Conservation (phyloP, 2,797 vertebrate species). For the Microhierax caerulescens region DNA sequence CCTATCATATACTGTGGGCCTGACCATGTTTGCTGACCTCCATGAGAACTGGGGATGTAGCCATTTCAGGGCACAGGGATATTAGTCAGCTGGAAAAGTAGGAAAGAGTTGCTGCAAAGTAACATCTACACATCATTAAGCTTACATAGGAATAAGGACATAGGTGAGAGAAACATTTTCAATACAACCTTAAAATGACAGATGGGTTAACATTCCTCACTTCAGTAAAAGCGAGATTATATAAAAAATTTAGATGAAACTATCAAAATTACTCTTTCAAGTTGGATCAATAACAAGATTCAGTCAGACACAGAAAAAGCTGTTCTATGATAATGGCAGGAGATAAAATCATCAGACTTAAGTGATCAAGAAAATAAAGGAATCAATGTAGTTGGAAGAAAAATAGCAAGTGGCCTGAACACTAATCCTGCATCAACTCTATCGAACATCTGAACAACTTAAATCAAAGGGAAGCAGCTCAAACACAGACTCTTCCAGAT, state of each 20-base stretch:
- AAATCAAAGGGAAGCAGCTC: background rate
- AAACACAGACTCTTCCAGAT: background rate
- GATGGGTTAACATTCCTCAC: background rate
- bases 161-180: background rate
- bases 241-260: background rate
- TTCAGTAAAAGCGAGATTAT: background rate
- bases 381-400: background rate
- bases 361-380: background rate
- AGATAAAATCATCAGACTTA: background rate
- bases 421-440: background rate
- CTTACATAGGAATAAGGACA: background rate
- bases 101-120: background rate
- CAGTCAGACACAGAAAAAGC: background rate
- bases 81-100: background rate
- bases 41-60: background rate
- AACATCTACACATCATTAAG: background rate
- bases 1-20: background rate
- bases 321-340: background rate
- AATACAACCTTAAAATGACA: background rate
- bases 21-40: rapidly evolving
- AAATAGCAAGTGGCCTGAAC: background rate
- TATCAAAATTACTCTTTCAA: background rate
- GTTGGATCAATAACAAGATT: background rate
- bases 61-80: background rate
- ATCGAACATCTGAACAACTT: background rate